These are phyloP conservation scores for Cotesia glomerata DNA, from an alignment of 1,140 invertebrate genomes.

Conservation along the genomic window DNA sequence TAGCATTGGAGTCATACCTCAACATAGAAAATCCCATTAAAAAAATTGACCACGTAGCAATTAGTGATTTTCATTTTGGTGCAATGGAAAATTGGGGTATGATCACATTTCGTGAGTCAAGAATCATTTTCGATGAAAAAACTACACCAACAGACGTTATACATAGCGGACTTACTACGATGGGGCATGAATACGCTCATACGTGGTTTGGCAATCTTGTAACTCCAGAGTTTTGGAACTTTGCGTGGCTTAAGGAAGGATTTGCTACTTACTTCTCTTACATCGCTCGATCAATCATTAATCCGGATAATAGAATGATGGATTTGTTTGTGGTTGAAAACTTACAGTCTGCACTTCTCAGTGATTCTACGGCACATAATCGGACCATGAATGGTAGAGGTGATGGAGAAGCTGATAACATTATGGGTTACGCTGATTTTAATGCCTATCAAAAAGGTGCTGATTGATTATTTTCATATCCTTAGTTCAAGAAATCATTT, in stretches of 20 bases:
- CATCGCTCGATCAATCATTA: conserved; percentile 64
- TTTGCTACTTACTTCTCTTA: conserved; percentile 81
- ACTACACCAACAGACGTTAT: conserved; percentile 66
- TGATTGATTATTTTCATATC: background rate
- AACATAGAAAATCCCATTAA: conserved; percentile 50
- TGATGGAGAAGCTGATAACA: conserved; percentile 75
- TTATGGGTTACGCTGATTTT: conserved; percentile 77
- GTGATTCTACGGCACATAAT: conserved; percentile 71
- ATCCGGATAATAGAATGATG: conserved; percentile 77
- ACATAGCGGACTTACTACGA: conserved; percentile 69
- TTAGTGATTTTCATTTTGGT: conserved; percentile 77
- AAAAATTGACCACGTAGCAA: conserved; percentile 74
- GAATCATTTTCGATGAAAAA: conserved; percentile 70
- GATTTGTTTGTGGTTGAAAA: conserved; percentile 78
- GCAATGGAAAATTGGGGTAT: conserved; percentile 80
- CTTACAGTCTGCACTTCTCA: conserved; percentile 64
- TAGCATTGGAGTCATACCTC: conserved; percentile 32
- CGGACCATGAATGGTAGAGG: conserved; percentile 78
- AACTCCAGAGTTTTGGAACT: conserved; percentile 76
- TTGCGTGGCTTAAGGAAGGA: conserved; percentile 85
- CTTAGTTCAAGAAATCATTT: background rate
- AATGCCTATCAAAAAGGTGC: conserved; percentile 78
- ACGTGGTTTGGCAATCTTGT: conserved; percentile 83
- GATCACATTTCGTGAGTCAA: conserved; percentile 73
- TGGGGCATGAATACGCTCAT: conserved; percentile 85